These are phyloP conservation scores for cat (Felis catus) DNA, from an alignment of 2,113 vertebrate species.

Conservation along the genomic window DNA sequence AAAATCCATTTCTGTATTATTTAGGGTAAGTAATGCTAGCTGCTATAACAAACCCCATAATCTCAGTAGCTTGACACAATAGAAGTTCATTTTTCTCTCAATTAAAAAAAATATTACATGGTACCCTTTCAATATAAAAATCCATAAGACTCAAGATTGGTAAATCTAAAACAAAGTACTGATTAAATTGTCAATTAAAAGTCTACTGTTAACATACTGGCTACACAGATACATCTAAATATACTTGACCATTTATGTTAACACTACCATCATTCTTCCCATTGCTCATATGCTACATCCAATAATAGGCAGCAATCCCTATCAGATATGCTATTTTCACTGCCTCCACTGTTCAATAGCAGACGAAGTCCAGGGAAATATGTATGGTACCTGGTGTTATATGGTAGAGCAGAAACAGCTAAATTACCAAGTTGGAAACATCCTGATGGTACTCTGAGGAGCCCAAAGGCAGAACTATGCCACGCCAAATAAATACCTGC, in stretches of 20 bases:
- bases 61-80: background rate
- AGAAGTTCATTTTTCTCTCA: background rate
- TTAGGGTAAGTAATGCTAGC: background rate
- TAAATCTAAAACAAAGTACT: background rate
- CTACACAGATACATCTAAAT: background rate
- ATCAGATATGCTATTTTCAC: background rate
- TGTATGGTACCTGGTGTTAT: background rate
- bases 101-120: background rate
- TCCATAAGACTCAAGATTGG: background rate
- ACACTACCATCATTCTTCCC: background rate
- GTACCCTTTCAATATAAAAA: conserved; percentile 19
- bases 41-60: background rate
- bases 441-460: background rate
- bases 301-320: background rate
- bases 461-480: background rate
- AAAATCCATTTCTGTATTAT: background rate
- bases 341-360: background rate
- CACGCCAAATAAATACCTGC: background rate
- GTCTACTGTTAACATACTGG: background rate
- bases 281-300: background rate
- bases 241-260: background rate
- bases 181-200: background rate
- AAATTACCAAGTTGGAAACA: background rate
- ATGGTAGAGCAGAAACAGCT: background rate
- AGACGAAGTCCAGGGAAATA: background rate